Conservation (phyloP, 2,113 vertebrate genomes). For the Anoura caudifer region DNA sequence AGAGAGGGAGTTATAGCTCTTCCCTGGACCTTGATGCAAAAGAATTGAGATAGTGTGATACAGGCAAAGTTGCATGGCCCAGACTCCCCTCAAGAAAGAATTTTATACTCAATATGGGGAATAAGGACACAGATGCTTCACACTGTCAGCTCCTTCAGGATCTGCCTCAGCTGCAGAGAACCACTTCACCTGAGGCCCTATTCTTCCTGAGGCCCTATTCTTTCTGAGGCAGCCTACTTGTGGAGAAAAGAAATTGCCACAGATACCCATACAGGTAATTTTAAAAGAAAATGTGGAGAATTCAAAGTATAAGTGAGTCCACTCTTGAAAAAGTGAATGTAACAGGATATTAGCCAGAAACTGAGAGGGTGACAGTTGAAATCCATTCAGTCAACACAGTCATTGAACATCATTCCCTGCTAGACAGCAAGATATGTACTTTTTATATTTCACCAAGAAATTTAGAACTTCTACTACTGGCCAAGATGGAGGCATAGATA, state of each 20-base stretch:
- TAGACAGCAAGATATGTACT: background rate
- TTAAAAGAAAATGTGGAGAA: background rate
- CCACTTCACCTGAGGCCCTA: background rate
- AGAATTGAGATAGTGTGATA: background rate
- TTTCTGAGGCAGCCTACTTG: background rate
- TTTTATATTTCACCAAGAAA: background rate
- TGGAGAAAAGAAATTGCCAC: background rate
- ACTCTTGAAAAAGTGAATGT: background rate
- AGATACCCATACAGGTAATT: background rate
- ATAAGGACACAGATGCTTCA: background rate
- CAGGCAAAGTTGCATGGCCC: accelerated
- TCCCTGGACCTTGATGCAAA: background rate
- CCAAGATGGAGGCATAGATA: too few relatives aligned
- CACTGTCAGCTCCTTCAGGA: background rate
- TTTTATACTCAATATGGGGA: background rate
- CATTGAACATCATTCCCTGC: background rate
- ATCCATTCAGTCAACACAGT: background rate
- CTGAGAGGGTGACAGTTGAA: background rate
- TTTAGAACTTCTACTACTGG: background rate
- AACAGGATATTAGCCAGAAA: background rate
- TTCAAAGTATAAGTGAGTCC: background rate
- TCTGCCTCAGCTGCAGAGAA: background rate
- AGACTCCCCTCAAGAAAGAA: background rate
- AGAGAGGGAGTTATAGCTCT: background rate
- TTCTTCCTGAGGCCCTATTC: too few relatives aligned